Percentiles rank a stretch among this genome's conserved stretches.
phyloP scores from a whole-genome alignment of 2,113 vertebrate species.

The Paralichthys olivaceus region DNA sequence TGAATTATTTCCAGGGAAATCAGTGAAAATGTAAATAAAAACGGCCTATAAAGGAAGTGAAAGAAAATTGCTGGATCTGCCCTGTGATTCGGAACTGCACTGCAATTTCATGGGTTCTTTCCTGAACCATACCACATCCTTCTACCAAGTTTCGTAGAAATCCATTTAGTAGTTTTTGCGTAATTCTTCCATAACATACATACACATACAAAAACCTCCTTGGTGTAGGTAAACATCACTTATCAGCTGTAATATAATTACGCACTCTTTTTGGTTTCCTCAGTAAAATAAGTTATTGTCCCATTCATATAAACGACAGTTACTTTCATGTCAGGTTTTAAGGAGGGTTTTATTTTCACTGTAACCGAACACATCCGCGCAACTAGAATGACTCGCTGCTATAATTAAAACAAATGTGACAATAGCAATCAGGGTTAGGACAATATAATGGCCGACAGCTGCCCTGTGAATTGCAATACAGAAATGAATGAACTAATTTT shows the following conservation, averaged over 20 bases:
- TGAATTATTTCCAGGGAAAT: too few relatives aligned
- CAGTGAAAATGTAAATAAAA: too few relatives aligned
- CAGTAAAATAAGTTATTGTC: background rate
- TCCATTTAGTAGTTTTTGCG: too few relatives aligned
- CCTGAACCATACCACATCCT: too few relatives aligned
- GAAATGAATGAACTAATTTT: background rate
- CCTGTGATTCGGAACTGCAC: background rate
- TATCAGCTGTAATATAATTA: background rate
- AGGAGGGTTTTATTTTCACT: background rate
- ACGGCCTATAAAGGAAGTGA: too few relatives aligned
- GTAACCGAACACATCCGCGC: background rate
- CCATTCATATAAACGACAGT: background rate
- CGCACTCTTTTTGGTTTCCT: background rate
- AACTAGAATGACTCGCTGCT: background rate
- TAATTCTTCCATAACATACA: too few relatives aligned
- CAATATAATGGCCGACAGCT: background rate
- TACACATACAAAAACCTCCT: background rate
- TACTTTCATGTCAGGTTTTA: background rate
- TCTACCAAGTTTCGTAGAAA: too few relatives aligned
- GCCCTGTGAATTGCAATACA: background rate
- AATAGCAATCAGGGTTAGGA: background rate
- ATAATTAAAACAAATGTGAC: background rate
- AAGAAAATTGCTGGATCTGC: too few relatives aligned
- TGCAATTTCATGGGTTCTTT: background rate
- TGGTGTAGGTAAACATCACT: background rate